Percentiles rank a stretch among this genome's conserved stretches.
These are phyloP conservation scores for Aleiodes sp. DNA, from an alignment of 1,140 invertebrate genomes.

Conservation along the genomic window DNA sequence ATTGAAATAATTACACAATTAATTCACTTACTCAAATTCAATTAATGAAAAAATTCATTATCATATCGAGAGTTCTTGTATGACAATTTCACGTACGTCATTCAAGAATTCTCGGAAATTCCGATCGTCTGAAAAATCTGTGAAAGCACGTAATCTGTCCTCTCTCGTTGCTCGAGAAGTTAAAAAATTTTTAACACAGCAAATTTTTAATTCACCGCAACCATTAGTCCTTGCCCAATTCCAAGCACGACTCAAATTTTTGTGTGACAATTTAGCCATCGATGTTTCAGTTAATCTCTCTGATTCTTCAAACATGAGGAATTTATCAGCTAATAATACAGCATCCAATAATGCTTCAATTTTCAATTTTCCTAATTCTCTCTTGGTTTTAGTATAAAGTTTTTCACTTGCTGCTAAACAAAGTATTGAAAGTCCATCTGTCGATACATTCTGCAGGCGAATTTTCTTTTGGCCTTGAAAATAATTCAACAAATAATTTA, in stretches of 20 bases:
- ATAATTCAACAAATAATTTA: too few relatives aligned
- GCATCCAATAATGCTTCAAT: conserved; percentile 73
- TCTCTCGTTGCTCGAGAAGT: conserved; percentile 49
- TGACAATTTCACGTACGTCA: conserved; percentile 54
- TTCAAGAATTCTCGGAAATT: conserved; percentile 56
- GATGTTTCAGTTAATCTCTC: conserved; percentile 63
- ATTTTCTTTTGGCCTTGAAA: conserved; percentile 63
- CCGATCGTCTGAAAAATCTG: conserved; percentile 47
- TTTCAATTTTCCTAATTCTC: conserved; percentile 43
- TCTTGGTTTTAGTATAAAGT: conserved; percentile 52
- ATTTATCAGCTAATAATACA: conserved; percentile 72
- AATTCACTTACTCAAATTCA: not conserved
- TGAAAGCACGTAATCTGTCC: conserved; percentile 53
- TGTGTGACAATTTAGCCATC: conserved; percentile 52
- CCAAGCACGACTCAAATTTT: conserved; percentile 61
- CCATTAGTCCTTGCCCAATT: conserved; percentile 57
- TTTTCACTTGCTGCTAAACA: conserved; percentile 64
- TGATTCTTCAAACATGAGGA: conserved; percentile 70
- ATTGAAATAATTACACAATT: not conserved
- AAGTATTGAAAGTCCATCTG: conserved; percentile 67
- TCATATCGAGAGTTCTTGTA: conserved; percentile 1
- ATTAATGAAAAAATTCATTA: not conserved
- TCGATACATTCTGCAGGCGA: conserved; percentile 67
- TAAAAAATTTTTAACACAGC: conserved; percentile 60
- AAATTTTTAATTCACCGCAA: conserved; percentile 51